Base-by-base conservation (phyloP, 2,888 invertebrate species). In the Corbicula japonica region DNA sequence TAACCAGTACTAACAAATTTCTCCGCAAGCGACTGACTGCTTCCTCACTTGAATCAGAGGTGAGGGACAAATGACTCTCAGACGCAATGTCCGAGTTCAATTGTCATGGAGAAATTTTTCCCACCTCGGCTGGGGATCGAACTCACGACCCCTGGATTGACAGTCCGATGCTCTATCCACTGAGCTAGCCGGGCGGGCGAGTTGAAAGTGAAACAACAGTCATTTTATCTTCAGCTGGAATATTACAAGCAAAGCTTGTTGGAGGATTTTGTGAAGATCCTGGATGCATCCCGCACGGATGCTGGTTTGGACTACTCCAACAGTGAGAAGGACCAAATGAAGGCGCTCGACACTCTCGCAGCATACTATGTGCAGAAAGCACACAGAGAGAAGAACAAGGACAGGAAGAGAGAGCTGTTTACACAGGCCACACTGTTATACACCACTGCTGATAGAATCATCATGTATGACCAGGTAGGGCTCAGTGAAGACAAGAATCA, bases 391-490 rank as follows among this genome's bases (percentile, higher is more conserved):
- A 98, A 98, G 92, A 96, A 96, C 66, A 98, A 99, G 92, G 99
- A 99, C 86, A 97, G 96, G 91, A 98, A 94, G 77, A 95, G 97
- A 79, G 99, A 99, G 87, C 95, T 98, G 21, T 99, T 99, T 91
- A 97, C 97, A 26, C 91, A 93, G 95, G 99, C 99, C 2, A 99
- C 99, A 0, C 95, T 98, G 62, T 94, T 99, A n/a, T 99, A 99
- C 93, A 98, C 98, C 0, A 98, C 98, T 83, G 99, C 99, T 5
- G 99, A 99, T 93, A 99, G 99, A 94, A 99, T 99, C 93, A 98
- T 99, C 90, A 99, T 99, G 99, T 99, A 99, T 94, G 99, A 99
- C 92, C 98, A 98, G 95, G 97, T 97, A 94, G 92, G 86, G 46
- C 8, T n/a, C n/a, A n/a, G n/a, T n/a, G n/a, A n/a, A n/a, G n/a